Evolutionary conservation across 2,797 vertebrate species (phyloP), one percentile per base, ranked within the genome.

Genomic region (Hippoglossus hippoglossus): DNA sequence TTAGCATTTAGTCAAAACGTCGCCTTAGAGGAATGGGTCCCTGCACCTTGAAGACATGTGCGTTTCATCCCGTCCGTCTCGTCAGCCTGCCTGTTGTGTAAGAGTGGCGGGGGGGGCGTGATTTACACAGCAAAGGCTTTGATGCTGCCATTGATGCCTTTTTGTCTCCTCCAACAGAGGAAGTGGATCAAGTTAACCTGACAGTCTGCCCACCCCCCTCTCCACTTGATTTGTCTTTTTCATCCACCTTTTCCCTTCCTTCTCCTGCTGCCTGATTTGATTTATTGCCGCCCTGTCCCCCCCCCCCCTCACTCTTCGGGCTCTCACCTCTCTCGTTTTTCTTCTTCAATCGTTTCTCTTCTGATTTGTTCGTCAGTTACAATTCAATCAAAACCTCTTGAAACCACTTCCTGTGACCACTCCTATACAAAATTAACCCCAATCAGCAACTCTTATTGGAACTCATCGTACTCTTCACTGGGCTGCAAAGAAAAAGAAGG

Each of bases 101-200:
- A 86, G 77, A 72, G 52, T 25, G 75, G 61, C 22, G 39, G 59
- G 64, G 75, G 57, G 58, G 81, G 86, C 22, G 55, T 91, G 90
- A 94, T 92, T 93, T 90, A 91, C 75, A 63, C 79, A 85, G 59
- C 73, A 46, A 67, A 25, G 19, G 69, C 89, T 94, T 93, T 93
- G 89, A 92, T 83, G 88, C 86, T 73, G 62, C 21, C 87, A 88
- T 92, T 82, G 83, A 85, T 87, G 88, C 77, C 70, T 85, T 86
- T 89, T 90, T 79, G 69, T 83, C 83, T 77, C 11, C 67, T 65
- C 75, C 66, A 54, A 28, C 66, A 56, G 25, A 74, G 73, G 72
- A 72, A 75, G 76, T 67, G 62, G 24, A 58, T 70, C 58, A 63
- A 63, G 65, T 80, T 82, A 76, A 74, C 72, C 77, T 79, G 49